Percentiles rank a stretch among this genome's conserved stretches.
Evolutionary conservation across 2,888 invertebrate species (phyloP).

Genomic region (Psococerastis gibbosa): DNA sequence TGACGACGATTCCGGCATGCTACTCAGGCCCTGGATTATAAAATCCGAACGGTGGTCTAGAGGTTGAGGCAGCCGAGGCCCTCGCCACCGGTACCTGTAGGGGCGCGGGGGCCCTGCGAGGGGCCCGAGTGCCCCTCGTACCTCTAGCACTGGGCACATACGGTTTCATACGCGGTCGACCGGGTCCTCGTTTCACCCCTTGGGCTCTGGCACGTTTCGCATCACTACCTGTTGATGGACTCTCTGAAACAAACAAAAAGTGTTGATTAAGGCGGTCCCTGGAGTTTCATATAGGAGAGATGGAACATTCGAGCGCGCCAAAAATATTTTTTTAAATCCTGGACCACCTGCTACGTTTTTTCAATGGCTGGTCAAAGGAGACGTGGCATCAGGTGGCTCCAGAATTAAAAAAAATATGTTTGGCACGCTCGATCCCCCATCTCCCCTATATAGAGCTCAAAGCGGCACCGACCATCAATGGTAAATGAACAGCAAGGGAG

Average conservation of each 20-base stretch:
- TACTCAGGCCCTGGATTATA: not conserved
- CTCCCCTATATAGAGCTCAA: too few species aligned
- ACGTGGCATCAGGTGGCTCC: too few species aligned
- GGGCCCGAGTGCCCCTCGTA: conserved; percentile 11
- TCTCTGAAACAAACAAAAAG: conserved; percentile 1
- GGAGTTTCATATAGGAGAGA: too few species aligned
- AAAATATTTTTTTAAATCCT: too few species aligned
- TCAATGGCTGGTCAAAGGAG: too few species aligned
- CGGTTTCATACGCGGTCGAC: conserved; percentile 45
- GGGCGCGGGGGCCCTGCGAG: conserved; percentile 7
- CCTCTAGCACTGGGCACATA: conserved; percentile 30
- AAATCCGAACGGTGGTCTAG: conserved; percentile 5
- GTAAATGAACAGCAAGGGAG: too few species aligned
- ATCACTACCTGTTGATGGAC: not conserved
- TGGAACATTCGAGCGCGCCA: too few species aligned
- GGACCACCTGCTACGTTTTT: too few species aligned
- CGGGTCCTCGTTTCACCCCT: conserved; percentile 39
- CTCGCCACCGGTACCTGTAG: conserved; percentile 1
- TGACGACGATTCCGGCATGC: not conserved
- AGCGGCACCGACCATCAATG: too few species aligned
- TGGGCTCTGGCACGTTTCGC: not conserved
- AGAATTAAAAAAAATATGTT: too few species aligned
- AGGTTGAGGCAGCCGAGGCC: conserved; percentile 1
- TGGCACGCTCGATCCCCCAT: too few species aligned
- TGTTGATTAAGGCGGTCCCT: too few species aligned